Conservation (phyloP, 2,797 vertebrate species). For the Muscicapa comitata region DNA sequence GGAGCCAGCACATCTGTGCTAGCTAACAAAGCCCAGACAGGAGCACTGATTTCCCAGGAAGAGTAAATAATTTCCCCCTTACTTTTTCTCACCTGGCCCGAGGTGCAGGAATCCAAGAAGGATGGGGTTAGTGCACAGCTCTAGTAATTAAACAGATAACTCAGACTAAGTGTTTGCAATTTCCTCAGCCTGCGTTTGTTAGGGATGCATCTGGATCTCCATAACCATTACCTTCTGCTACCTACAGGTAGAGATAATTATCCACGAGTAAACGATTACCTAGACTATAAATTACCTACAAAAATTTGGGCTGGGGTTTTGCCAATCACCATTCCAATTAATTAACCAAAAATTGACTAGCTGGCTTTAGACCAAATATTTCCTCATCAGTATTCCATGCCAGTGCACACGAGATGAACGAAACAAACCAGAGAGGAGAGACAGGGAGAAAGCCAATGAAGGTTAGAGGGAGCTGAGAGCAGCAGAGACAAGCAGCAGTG, state of each 20-base stretch:
- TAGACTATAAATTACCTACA: conserved; percentile 69
- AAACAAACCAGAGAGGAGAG: conserved; percentile 23
- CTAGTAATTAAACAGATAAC: conserved; percentile 53
- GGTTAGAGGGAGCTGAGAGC: neutral
- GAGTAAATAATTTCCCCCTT: neutral
- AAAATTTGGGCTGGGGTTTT: conserved; percentile 71
- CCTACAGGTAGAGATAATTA: conserved; percentile 69
- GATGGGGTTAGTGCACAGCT: neutral
- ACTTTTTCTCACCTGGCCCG: neutral
- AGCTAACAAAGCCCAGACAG: neutral
- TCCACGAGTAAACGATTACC: conserved; percentile 58
- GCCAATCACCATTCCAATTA: conserved; percentile 70
- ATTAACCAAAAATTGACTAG: conserved; percentile 69
- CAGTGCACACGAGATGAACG: neutral
- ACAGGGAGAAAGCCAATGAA: neutral
- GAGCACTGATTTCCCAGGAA: neutral
- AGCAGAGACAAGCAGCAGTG: neutral
- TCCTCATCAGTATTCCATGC: conserved; percentile 59
- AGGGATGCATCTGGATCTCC: conserved; percentile 41
- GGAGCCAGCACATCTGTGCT: neutral
- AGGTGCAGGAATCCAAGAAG: neutral
- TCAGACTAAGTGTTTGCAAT: conserved; percentile 37
- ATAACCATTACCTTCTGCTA: conserved; percentile 59
- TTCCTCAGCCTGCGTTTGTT: neutral
- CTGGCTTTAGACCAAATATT: conserved; percentile 61